Evolutionary conservation across 2,888 invertebrate species (phyloP).

Genomic region (Limnephilus lunatus): DNA sequence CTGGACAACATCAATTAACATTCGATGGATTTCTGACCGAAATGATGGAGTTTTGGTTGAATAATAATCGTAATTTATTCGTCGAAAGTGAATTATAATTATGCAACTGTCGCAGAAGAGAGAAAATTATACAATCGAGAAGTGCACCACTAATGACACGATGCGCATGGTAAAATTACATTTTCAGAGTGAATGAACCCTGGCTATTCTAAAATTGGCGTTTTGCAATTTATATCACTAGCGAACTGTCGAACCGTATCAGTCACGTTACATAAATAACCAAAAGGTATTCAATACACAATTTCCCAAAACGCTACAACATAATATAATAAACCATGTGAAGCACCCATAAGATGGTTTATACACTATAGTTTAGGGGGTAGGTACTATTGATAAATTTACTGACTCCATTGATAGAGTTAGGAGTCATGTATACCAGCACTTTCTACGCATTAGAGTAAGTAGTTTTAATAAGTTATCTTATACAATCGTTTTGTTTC

Average conservation of each 20-base stretch:
- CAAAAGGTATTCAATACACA: not conserved
- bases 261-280: not conserved
- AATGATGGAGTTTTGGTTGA: conserved; percentile 35
- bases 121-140: conserved; percentile 18
- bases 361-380: not conserved
- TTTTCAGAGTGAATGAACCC: conserved; percentile 28
- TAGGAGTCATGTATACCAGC: too few relatives aligned
- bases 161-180: conserved; percentile 36
- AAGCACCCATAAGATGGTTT: not conserved
- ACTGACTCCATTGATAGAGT: too few relatives aligned
- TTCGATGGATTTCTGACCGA: conserved; percentile 40
- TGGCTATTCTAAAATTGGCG: not conserved
- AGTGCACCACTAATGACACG: conserved; percentile 35
- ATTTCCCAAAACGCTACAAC: not conserved
- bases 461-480: too few relatives aligned
- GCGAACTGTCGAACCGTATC: not conserved
- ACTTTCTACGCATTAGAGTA: too few relatives aligned
- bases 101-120: conserved; percentile 33
- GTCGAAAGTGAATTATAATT: conserved; percentile 41
- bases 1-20: conserved; percentile 38
- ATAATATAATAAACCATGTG: not conserved
- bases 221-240: not conserved
- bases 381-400: not conserved
- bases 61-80: conserved; percentile 22
- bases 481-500: too few relatives aligned